phyloP scores from a whole-genome alignment of 2,113 vertebrate genomes.

The Caranx ignobilis region DNA sequence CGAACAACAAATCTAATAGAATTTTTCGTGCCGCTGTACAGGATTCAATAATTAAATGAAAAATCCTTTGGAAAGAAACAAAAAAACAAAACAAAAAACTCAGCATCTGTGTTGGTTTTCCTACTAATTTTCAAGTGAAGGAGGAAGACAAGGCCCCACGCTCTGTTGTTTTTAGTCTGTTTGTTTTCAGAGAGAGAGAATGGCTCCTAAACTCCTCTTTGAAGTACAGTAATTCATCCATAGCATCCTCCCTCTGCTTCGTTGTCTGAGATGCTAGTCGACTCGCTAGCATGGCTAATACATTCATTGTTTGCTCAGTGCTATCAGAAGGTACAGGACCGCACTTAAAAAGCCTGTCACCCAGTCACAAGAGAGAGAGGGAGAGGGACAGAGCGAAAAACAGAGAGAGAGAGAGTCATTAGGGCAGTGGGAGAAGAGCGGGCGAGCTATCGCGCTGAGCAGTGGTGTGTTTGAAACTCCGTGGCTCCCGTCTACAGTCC shows the following conservation, averaged over 20 bases:
- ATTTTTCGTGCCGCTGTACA: neutral
- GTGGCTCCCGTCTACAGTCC: conserved; percentile 9
- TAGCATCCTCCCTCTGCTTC: neutral
- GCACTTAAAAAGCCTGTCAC: conserved; percentile 49
- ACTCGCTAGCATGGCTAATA: conserved; percentile 27
- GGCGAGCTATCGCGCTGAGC: conserved; percentile 15
- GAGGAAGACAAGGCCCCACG: neutral
- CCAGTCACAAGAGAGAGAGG: conserved; percentile 34
- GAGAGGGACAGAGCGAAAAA: neutral
- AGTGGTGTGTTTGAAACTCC: conserved; percentile 15
- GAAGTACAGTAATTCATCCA: conserved; percentile 24
- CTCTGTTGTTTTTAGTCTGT: neutral
- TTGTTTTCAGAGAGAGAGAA: neutral
- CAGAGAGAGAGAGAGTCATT: conserved; percentile 19
- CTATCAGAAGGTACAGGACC: conserved; percentile 44
- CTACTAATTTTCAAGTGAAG: neutral
- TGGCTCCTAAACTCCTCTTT: neutral
- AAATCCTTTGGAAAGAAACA: neutral
- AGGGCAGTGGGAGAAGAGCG: conserved; percentile 6
- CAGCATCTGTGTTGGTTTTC: neutral
- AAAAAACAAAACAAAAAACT: neutral
- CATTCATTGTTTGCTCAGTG: conserved; percentile 36
- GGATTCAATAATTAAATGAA: conserved; percentile 16
- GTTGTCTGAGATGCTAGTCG: conserved; percentile 28
- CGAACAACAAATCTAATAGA: neutral